Evolutionary conservation across 2,888 invertebrate species (phyloP).

Genomic region (Notodonta dromedarius): DNA sequence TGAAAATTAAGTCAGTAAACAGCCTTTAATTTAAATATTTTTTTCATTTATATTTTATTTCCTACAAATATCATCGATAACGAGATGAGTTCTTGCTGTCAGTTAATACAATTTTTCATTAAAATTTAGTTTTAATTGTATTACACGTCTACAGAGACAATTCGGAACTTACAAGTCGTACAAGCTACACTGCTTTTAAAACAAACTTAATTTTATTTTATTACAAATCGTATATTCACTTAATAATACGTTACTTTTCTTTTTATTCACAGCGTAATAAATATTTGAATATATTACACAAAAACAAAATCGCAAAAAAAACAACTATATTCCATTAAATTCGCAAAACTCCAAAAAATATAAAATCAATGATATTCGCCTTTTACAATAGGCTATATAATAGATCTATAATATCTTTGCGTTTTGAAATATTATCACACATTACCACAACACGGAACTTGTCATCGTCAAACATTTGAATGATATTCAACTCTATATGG

Average conservation of each 20-base stretch:
- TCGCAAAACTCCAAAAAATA: not conserved
- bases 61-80: not conserved
- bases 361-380: not conserved
- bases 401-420: not conserved
- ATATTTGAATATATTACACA: constrained; percentile 25
- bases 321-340: not conserved
- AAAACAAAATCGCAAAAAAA: not conserved
- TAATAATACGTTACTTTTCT: constrained; percentile 35
- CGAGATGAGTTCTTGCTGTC: not conserved
- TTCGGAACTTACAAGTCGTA: constrained; percentile 27
- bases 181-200: constrained; percentile 17
- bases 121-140: constrained; percentile 5
- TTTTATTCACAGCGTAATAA: constrained; percentile 40
- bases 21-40: constrained; percentile 30
- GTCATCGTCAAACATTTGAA: constrained; percentile 38
- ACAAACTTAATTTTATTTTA: constrained; percentile 28
- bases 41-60: not conserved
- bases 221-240: constrained; percentile 36
- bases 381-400: not conserved
- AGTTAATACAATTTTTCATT: not conserved
- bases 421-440: constrained; percentile 29
- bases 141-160: constrained; percentile 19
- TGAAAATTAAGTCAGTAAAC: constrained; percentile 36
- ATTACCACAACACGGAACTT: constrained; percentile 31
- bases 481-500: constrained; percentile 55